Percentiles rank a stretch among this genome's conserved stretches.
These are phyloP conservation scores for Labeo calbasu DNA, from an alignment of 2,797 vertebrate genomes.

Conservation along the genomic window DNA sequence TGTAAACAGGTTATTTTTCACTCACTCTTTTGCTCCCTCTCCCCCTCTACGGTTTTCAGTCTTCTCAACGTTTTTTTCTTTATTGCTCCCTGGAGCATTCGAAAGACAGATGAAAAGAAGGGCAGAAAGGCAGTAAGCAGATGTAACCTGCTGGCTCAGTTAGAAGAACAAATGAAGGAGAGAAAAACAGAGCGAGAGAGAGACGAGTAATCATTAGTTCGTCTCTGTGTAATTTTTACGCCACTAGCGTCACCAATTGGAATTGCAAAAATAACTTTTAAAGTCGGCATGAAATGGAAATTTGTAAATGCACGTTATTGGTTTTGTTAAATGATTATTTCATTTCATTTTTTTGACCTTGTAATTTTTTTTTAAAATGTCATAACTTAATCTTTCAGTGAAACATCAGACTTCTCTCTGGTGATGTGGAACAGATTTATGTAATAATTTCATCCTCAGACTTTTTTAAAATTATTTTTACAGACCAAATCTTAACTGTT, in stretches of 20 bases:
- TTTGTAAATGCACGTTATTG: not conserved
- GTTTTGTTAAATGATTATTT: not conserved
- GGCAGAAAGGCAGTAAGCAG: conserved; percentile 27
- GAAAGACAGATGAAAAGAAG: conserved; percentile 33
- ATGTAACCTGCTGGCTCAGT: conserved; percentile 45
- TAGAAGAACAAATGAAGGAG: conserved; percentile 41
- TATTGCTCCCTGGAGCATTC: conserved; percentile 10
- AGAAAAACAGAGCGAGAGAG: not conserved
- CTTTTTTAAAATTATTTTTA: no score
- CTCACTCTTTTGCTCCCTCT: conserved; percentile 13
- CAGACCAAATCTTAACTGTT: not conserved
- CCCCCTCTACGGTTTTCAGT: not conserved
- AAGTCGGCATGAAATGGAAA: not conserved
- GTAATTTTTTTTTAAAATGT: not conserved
- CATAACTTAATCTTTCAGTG: not conserved
- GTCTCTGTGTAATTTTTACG: not conserved
- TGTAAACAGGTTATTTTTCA: conserved; percentile 30
- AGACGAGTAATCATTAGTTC: not conserved
- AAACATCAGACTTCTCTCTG: not conserved
- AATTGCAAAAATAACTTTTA: not conserved
- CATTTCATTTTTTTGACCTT: not conserved
- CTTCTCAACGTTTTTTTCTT: not conserved
- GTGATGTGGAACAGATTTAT: not conserved
- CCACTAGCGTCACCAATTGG: not conserved
- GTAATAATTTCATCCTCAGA: not conserved